These are phyloP conservation scores for Cecropterus lyciades DNA, from an alignment of 1,140 invertebrate species.

Conservation along the genomic window DNA sequence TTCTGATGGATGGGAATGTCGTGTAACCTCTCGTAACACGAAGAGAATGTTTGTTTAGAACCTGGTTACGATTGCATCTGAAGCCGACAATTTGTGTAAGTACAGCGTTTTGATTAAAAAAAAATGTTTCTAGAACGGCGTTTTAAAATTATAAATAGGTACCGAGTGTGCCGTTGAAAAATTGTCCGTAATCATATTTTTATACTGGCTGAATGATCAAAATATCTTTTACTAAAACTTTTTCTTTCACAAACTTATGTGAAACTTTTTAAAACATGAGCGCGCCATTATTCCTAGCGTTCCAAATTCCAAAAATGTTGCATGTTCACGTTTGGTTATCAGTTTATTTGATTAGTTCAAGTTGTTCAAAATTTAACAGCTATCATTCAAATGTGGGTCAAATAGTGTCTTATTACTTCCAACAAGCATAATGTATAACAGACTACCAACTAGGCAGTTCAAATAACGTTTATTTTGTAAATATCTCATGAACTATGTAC, in stretches of 20 bases:
- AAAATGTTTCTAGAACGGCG: slow-evolving; percentile 12
- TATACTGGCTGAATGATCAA: background rate
- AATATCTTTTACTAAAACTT: slow-evolving; percentile 10
- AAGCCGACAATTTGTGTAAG: slow-evolving; percentile 27
- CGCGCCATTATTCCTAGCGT: slow-evolving; percentile 1
- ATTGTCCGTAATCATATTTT: background rate
- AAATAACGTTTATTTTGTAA: slow-evolving; percentile 32
- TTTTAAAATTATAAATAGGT: slow-evolving; percentile 23
- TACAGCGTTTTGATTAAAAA: slow-evolving; percentile 14
- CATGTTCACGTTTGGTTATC: background rate
- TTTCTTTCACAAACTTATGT: slow-evolving; percentile 3
- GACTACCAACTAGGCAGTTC: slow-evolving; percentile 7
- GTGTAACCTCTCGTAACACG: slow-evolving; percentile 28
- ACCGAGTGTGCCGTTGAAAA: slow-evolving; percentile 1
- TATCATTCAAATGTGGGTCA: slow-evolving; percentile 21
- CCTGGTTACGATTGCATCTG: slow-evolving; percentile 21
- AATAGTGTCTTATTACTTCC: slow-evolving; percentile 20
- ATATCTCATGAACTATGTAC: slow-evolving; percentile 21
- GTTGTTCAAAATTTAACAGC: slow-evolving; percentile 3
- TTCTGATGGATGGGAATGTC: slow-evolving; percentile 46
- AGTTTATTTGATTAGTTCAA: background rate
- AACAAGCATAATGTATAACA: slow-evolving; percentile 18
- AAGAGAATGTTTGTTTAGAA: slow-evolving; percentile 30
- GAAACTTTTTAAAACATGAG: slow-evolving; percentile 1
- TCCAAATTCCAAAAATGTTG: background rate